Evolutionary conservation across 2,113 vertebrate species (phyloP).

Genomic region (Odobenus rosmarus): DNA sequence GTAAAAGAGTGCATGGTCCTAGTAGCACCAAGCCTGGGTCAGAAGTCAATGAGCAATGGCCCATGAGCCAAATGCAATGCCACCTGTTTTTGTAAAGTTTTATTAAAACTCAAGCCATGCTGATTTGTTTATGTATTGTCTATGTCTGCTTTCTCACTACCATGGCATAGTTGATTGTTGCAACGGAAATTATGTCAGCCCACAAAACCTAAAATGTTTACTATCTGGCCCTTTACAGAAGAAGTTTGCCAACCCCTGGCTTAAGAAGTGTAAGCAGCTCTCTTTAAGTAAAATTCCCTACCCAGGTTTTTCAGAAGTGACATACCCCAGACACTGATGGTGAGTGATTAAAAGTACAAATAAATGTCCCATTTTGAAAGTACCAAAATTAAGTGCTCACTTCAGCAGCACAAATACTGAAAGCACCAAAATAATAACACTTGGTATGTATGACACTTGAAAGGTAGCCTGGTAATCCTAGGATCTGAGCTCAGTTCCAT

Average conservation of each 20-base stretch:
- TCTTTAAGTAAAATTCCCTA: not conserved
- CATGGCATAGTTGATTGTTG: not conserved
- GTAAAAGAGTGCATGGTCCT: not conserved
- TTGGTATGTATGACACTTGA: not conserved
- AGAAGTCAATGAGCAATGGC: not conserved
- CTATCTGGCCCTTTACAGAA: not conserved
- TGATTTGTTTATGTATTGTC: not conserved
- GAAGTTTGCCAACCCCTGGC: not conserved
- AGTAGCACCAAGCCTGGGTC: not conserved
- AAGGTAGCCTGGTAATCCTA: not conserved
- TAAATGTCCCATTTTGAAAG: not conserved
- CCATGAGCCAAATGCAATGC: not conserved
- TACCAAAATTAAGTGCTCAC: not conserved
- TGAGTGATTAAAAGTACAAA: not conserved
- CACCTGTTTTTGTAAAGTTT: not conserved
- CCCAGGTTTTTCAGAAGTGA: not conserved
- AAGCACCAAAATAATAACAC: not conserved
- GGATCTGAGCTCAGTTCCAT: not conserved
- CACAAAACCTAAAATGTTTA: not conserved
- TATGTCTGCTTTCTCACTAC: not conserved
- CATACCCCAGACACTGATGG: not conserved
- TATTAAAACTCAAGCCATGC: not conserved
- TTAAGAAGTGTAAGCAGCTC: not conserved
- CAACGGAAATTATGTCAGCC: not conserved
- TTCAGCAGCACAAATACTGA: not conserved